phyloP scores from a whole-genome alignment of 2,113 vertebrate species.

The Campylomormyrus tamandua region DNA sequence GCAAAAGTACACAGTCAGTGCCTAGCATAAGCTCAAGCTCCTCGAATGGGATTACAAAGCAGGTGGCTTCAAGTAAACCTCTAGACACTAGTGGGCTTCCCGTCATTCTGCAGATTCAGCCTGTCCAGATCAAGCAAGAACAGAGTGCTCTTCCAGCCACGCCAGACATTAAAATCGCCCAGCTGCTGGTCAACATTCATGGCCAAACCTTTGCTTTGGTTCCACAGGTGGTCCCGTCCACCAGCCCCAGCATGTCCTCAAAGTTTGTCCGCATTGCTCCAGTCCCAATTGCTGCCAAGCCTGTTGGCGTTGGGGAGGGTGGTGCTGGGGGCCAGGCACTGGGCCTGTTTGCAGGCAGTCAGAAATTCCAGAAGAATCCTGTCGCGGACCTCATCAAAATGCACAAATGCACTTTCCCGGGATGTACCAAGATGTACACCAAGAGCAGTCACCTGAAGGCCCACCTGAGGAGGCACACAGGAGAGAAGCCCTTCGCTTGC shows the following conservation, averaged over 20 bases:
- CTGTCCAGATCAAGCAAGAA: conserved; percentile 82
- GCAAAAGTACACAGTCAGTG: conserved; percentile 46
- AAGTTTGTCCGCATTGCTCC: conserved; percentile 96
- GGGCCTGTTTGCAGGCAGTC: conserved; percentile 67
- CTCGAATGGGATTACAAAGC: conserved; percentile 46
- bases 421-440: conserved; percentile 98
- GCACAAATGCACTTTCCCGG: conserved; percentile 95
- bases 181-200: conserved; percentile 95
- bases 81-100: conserved; percentile 65
- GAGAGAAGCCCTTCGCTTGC: conserved; percentile 96
- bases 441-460: conserved; percentile 99
- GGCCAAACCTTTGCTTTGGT: conserved; percentile 94
- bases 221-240: conserved; percentile 79
- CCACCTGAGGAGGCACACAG: conserved; percentile 90
- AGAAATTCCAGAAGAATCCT: conserved; percentile 87
- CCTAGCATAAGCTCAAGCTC: conserved; percentile 25
- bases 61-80: conserved; percentile 53
- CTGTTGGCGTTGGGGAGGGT: conserved; percentile 64
- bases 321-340: conserved; percentile 55
- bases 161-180: conserved; percentile 86
- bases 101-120: conserved; percentile 85
- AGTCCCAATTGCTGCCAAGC: conserved; percentile 92
- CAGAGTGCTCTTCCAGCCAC: conserved; percentile 44
- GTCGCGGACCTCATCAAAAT: conserved; percentile 96
- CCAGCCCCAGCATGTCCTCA: conserved; percentile 65